Percentiles rank a stretch among this genome's conserved stretches.
Evolutionary conservation across 2,888 invertebrate species (phyloP).

Genomic region (Trissolcus brochymenae): DNA sequence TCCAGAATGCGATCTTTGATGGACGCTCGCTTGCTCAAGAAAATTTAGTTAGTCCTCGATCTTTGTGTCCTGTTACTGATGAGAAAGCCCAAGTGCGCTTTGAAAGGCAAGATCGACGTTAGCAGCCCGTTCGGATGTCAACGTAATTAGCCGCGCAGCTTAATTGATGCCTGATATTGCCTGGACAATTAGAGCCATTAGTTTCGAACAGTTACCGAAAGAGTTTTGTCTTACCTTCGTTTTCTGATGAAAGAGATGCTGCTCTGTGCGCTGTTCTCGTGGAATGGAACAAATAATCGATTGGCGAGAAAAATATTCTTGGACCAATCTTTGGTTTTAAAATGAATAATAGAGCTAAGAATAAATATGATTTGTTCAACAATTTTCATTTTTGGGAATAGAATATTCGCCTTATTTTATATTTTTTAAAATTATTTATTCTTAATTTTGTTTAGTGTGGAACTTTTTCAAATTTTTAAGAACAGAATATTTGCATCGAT

Average conservation of each 20-base stretch:
- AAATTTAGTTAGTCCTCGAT: conserved; percentile 75
- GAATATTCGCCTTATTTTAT: too few relatives aligned
- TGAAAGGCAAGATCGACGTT: conserved; percentile 56
- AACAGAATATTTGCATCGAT: too few relatives aligned
- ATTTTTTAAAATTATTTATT: too few relatives aligned
- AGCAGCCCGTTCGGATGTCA: conserved; percentile 60
- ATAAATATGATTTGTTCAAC: too few relatives aligned
- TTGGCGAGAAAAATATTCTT: too few relatives aligned
- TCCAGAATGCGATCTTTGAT: conserved; percentile 71
- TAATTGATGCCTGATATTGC: conserved; percentile 58
- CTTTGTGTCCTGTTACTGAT: conserved; percentile 71
- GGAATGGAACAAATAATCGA: too few relatives aligned
- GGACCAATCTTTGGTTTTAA: too few relatives aligned
- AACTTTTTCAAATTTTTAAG: too few relatives aligned
- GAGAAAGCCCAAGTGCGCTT: conserved; percentile 57
- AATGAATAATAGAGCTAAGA: too few relatives aligned
- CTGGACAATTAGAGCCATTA: conserved; percentile 58
- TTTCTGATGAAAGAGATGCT: conserved; percentile 25
- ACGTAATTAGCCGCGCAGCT: conserved; percentile 55
- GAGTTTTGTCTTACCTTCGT: conserved; percentile 47
- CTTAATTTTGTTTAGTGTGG: too few relatives aligned
- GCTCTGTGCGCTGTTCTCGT: too few relatives aligned
- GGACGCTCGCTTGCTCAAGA: conserved; percentile 75
- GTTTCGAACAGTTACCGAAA: conserved; percentile 45
- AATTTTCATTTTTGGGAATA: too few relatives aligned